Conservation (phyloP, 1,140 invertebrate species). For the Polypedilum vanderplanki region DNA sequence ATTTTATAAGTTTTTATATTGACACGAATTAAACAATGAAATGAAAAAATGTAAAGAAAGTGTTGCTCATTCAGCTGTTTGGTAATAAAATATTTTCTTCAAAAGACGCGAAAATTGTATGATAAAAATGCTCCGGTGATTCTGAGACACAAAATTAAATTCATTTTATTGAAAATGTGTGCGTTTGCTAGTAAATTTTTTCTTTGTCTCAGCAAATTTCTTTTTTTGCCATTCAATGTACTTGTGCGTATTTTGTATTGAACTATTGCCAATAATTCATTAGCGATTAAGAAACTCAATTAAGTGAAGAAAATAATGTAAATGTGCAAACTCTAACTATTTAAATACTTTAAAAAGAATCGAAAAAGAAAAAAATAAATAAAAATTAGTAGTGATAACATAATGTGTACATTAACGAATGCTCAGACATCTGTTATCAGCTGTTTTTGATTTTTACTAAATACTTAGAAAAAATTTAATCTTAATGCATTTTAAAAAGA, state of each 20-base stretch:
- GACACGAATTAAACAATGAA: background rate
- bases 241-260: background rate
- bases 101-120: background rate
- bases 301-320: background rate
- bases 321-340: background rate
- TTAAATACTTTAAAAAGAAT: background rate
- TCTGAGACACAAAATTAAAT: too few species aligned
- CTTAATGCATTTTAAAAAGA: too few species aligned
- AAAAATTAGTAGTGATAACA: background rate
- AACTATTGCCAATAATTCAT: background rate
- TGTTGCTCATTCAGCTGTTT: conserved; percentile 27
- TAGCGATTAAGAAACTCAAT: background rate
- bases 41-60: background rate
- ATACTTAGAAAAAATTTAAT: background rate
- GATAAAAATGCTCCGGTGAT: too few species aligned
- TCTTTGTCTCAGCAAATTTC: too few species aligned
- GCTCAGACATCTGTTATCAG: too few species aligned
- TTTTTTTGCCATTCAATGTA: too few species aligned
- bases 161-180: too few species aligned
- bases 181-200: too few species aligned
- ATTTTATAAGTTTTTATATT: background rate
- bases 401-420: background rate
- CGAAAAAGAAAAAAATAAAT: background rate
- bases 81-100: conserved; percentile 8
- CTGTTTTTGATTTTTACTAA: too few species aligned